Evolutionary conservation across 1,140 invertebrate genomes (phyloP), one percentile per base, ranked within the genome.

Genomic region (Drosophila kepulauana): DNA sequence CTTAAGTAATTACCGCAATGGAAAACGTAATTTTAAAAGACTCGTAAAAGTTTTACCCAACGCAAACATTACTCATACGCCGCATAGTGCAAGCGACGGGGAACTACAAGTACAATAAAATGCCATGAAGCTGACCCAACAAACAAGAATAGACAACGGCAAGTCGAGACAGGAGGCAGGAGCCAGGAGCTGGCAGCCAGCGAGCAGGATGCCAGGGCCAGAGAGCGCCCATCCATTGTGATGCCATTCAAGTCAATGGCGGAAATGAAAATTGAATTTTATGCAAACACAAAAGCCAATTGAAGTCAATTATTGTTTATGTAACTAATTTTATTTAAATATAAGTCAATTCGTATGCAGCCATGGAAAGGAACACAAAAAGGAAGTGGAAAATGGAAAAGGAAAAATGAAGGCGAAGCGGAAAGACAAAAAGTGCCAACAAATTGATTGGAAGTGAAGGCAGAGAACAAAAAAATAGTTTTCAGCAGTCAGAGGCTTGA

Each of bases 261-360:
- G 79, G 79, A 81, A 84, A 81, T 79, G 75, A 79, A 84, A 84
- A 81, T 81, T 81, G 75, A 84, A 84, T 81, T 81, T 81, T 79
- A 79, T 81, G 75, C 78, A 79, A 82, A 82, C 81, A 79, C 77
- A 82, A 82, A 81, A 81, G 76, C 64, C 75, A 84, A 84, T 81
- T 81, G 71, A 84, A 84, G 79, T 81, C 81, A 81, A 84, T 84
- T 81, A 81, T 81, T 84, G 81, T 84, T 84, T 81, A 84, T 84
- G 81, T 81, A 84, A 79, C 75, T 84, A 84, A 81, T 84, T 81
- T 84, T 84, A 79, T 84, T 84, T 84, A 81, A 84, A 84, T 79
- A 75, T 73, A 81, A 79, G 76, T 81, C 75, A 70, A 69, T 81
- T 78, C 62, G 20, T 8, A 35, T 13, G 16, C 41, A 63, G 59